Base-by-base conservation (phyloP, 2,797 vertebrate genomes). In the Odontamblyopus rebecca region DNA sequence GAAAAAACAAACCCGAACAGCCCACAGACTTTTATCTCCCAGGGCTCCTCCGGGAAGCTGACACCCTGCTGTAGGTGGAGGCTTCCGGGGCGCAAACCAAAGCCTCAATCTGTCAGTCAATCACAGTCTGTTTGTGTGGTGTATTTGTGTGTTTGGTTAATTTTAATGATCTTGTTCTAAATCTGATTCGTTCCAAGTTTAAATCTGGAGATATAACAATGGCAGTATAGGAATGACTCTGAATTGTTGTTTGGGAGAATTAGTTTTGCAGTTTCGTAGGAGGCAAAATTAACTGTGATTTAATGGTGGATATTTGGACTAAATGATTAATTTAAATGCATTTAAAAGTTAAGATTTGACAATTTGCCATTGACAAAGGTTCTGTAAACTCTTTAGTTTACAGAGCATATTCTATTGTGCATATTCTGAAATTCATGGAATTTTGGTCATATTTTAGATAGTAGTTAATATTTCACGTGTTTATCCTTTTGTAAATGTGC, bases 101-200 rank as follows among this genome's bases (percentile, higher is more conserved):
- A 67, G 70, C 83, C 77, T 87, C 79, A 82, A 86, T 82, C 82
- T 48, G 76, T 82, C 89, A 87, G 13, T 91, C 88, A 86, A 67
- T 85, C 66, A 5, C 16, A 27, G 69, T 80, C 67, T 70, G 73
- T 85, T 87, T 84, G 67, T 79, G 57, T 54, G 61, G 38, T 51
- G 61, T 30, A 48, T 61, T 82, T 75, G 68, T 48, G 70, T 41
- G 35, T 18, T 64, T 6, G 51, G 6, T 11, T 54, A 70, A 67
- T 67, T 15, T 69, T 51, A 23, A 71, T 69, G 32, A 32, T 19
- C 7, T 16, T 54, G 18, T 0, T 32, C 63, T 32, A 7, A 66
- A 50, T 4, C 18, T 29, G 64, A 51, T 65, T 65, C 41, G 63
- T 5, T 65, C 50, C 19, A 66, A 66, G 44, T 66, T 11, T n/a